These are phyloP conservation scores for Chitala chitala DNA, from an alignment of 2,113 vertebrate genomes.

Conservation along the genomic window DNA sequence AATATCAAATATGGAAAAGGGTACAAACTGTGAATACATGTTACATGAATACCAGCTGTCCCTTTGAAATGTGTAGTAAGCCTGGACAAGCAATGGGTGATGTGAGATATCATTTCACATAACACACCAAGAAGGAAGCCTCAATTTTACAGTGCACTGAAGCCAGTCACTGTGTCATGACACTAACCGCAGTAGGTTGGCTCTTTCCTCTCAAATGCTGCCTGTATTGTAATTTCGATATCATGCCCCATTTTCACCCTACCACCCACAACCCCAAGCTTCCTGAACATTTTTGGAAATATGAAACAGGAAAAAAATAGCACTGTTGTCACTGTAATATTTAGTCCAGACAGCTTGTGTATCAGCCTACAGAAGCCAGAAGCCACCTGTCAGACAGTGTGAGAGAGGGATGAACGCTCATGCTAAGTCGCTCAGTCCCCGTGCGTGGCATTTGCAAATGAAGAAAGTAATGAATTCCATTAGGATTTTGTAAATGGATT, in stretches of 20 bases:
- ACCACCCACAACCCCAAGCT: not conserved
- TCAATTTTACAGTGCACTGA: not conserved
- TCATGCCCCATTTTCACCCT: not conserved
- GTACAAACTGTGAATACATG: not conserved
- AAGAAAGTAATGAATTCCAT: slow-evolving; percentile 60
- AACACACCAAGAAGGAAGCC: not conserved
- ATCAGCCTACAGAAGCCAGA: slow-evolving; percentile 29
- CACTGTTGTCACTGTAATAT: slow-evolving; percentile 18
- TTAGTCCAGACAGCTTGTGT: slow-evolving; percentile 24
- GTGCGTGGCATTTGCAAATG: slow-evolving; percentile 41
- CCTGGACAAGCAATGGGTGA: not conserved
- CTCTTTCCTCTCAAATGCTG: slow-evolving; percentile 25
- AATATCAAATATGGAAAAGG: not conserved
- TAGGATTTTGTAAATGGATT: slow-evolving; percentile 60
- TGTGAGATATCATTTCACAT: not conserved
- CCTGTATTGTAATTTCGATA: slow-evolving; percentile 30
- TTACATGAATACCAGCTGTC: not conserved
- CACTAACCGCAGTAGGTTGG: slow-evolving; percentile 11
- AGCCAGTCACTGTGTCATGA: slow-evolving; percentile 9
- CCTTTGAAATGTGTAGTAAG: not conserved
- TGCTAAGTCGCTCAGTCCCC: slow-evolving; percentile 31
- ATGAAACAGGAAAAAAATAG: slow-evolving; percentile 27
- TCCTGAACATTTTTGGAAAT: slow-evolving; percentile 26
- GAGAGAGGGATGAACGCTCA: slow-evolving; percentile 45
- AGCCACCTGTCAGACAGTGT: slow-evolving; percentile 30